Percentiles rank a stretch among this genome's conserved stretches.
phyloP scores from a whole-genome alignment of 92 coral and sea anemone genomes.

The Pocillopora grandis region DNA sequence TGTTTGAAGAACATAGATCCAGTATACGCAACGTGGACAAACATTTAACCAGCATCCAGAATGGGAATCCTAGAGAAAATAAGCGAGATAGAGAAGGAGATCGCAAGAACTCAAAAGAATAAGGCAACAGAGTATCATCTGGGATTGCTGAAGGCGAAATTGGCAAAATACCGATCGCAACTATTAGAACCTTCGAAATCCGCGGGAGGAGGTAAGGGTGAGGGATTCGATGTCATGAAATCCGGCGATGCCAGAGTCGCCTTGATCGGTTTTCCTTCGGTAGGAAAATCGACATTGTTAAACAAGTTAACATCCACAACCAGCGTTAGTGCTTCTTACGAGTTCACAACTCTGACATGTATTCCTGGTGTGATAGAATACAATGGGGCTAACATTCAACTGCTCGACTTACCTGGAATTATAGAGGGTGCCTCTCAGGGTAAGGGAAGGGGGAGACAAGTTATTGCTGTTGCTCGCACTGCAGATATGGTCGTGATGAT shows the following conservation, averaged over 20 bases:
- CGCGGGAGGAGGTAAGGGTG: conserved; percentile 87
- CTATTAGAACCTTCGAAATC: conserved; percentile 88
- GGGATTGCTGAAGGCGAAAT: conserved; percentile 93
- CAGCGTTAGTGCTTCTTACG: conserved; percentile 92
- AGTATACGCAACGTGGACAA: conserved; percentile 2
- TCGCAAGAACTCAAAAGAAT: conserved; percentile 97
- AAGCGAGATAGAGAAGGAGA: conserved; percentile 91
- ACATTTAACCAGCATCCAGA: background rate
- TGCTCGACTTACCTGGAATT: conserved; percentile 95
- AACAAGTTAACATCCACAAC: conserved; percentile 87
- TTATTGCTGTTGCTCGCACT: conserved; percentile 97
- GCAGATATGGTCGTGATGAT: conserved; percentile 94
- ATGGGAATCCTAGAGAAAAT: conserved; percentile 98
- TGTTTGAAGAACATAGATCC: background rate
- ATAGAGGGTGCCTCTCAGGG: conserved; percentile 97
- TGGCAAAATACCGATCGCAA: conserved; percentile 96
- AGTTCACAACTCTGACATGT: conserved; percentile 95
- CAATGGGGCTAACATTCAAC: conserved; percentile 95
- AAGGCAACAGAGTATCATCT: conserved; percentile 98
- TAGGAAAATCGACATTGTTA: conserved; percentile 93
- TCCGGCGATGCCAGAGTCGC: conserved; percentile 99
- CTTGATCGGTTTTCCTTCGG: conserved; percentile 96
- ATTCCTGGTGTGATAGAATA: conserved; percentile 97
- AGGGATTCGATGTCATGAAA: conserved; percentile 99
- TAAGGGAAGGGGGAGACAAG: conserved; percentile 92